Evolutionary conservation across 2,113 vertebrate genomes (phyloP), one percentile per base, ranked within the genome.

Genomic region (Mionectes macconnelli): DNA sequence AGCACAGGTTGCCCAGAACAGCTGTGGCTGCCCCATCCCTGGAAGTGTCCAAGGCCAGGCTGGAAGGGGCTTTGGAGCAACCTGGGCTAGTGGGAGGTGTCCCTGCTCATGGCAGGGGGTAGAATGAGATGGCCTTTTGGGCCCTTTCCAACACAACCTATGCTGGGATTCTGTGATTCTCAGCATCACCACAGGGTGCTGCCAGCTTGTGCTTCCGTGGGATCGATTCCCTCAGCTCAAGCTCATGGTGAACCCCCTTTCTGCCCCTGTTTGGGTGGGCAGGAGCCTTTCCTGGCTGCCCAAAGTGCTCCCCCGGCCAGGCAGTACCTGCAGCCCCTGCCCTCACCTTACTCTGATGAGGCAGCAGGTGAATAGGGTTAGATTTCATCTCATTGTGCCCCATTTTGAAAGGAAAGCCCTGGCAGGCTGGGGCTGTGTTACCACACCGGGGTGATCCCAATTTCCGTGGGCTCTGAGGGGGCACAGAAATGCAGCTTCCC

Each of bases 381-480:
- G 24, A 10, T 11, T 17, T 10, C 25, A 23, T 45, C 59, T 55
- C 30, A 40, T 78, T 45, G 25, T n/a, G 22, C 28, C 17, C 14
- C 23, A 25, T 27, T 67, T 35, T 30, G 55, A 50, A 49, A 49
- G 17, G 31, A 42, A 64, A 35, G 1, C 3, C 4, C 39, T 4
- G 66, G 14, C 55, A 42, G 59, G 16, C 19, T 6, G 3, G 53
- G 19, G 33, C 45, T 47, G 31, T 10, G 28, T 23, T 14, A 82
- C 6, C 5, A 3, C 6, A 2, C 8, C 4, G 7, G 24, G 2
- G 39, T 4, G 11, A 49, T 15, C 47, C 4, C 3, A 8, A 1
- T 10, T 52, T 18, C 50, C 8, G 31, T 1, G 5, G 39, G 24
- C 33, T 24, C 37, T 3, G 3, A 76, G 40, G 39, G 21, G 28